Base-by-base conservation (phyloP, 2,113 vertebrate species). In the Tor tambroides region DNA sequence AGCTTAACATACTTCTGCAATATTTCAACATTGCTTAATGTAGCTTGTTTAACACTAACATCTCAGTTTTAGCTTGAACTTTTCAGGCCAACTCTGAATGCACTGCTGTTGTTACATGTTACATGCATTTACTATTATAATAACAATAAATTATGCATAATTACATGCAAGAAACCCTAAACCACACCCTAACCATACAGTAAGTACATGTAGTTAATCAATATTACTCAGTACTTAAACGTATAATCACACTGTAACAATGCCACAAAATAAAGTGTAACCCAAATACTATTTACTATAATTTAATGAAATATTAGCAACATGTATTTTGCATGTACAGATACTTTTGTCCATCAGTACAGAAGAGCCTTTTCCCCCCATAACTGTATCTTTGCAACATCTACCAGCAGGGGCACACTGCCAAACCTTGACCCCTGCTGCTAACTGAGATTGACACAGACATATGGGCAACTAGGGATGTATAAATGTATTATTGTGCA, bases 401-500 rank as follows among this genome's bases (percentile, higher is more conserved):
- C 23, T 26, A 0, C 6, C 6, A 77, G 43, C 6, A 35, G 28
- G 26, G 26, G 9, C 63, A 30, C 4, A 67, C 26, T 67, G 10
- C 30, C 67, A 51, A 28, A 46, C 6, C 26, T 30, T 19, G 6
- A 30, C 12, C 75, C 38, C 15, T 54, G 46, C 43, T 54, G 26
- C 75, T 30, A 28, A 77, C 75, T 30, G 30, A 61, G 80, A 46
- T 26, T 46, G 35, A 26, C 59, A 67, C 23, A 46, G n/a, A 2
- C 59, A 82, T 11, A 46, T 46, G 61, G 59, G 14, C 23, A 28
- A 28, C 61, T 28, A 12, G 5, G n/a, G 17, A 67, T 6, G 43
- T 19, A 14, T 23, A 54, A 30, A 56, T 51, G 54, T 11, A 76
- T 85, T 46, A 46, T 41, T 41, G 63, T 79, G 46, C 82, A 88